Base-by-base conservation (phyloP, 2,888 invertebrate species). In the Macrosiphum euphorbiae region DNA sequence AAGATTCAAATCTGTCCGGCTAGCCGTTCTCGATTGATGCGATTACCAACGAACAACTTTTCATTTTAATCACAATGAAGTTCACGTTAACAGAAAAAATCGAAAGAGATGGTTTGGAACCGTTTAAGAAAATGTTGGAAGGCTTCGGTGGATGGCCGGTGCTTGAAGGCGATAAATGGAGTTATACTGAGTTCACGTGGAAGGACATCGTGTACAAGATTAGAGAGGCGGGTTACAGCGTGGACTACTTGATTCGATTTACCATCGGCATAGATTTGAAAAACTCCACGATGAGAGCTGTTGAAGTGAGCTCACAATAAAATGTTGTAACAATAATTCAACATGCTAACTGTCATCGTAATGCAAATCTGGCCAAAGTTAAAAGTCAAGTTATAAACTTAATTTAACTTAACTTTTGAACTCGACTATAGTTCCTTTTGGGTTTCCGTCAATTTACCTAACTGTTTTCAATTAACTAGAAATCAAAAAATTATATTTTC, bases 131-230 rank as follows among this genome's bases (percentile, higher is more conserved):
- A 0, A 97, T 98, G 95, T 96, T 99, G 92, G 96, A 96, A 78
- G 96, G 97, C n/a, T 96, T 99, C 44, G 99, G 99, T 1, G 99
- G 99, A 8, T 99, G 99, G 99, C 99, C 99, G 0, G 97, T 98
- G n/a, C 96, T 99, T 67, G 97, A 97, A 95, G 98, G 97, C 0
- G 96, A 97, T 58, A 95, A 95, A 0, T 99, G 98, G 98, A 96
- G 97, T 95, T 97, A 97, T 7, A 96, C 96, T 0, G 96, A 96
- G 26, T 99, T 98, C 96, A 96, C 97, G 95, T 99, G 99, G 99
- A 97, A 97, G 95, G 96, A 97, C 95, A 97, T 98, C 0, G 98
- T 98, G 13, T 98, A 98, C 96, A 97, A 97, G 94, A 98, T 98
- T 96, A 97, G 98, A 86, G 96, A 96, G 92, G 96, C 97, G 91